Percentiles rank a stretch among this genome's conserved stretches.
These are phyloP conservation scores for Sericinus montela DNA, from an alignment of 2,888 invertebrate species.

Conservation along the genomic window DNA sequence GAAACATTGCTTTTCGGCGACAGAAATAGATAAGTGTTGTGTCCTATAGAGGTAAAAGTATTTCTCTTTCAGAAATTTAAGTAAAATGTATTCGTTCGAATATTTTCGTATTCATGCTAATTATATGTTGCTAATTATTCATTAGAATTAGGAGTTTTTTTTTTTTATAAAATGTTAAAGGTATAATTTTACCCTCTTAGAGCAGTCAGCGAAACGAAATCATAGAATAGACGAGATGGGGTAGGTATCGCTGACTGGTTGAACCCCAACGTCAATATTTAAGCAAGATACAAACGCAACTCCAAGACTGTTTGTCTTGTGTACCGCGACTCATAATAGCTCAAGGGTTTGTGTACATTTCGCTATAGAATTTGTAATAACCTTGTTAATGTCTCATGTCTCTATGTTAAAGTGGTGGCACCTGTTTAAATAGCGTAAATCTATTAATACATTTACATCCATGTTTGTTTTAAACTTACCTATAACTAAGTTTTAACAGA, in stretches of 20 bases:
- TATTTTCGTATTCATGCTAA: too few species aligned
- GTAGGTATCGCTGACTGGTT: conserved; percentile 22
- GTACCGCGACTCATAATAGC: conserved; percentile 62
- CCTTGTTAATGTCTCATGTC: conserved; percentile 54
- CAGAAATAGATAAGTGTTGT: too few species aligned
- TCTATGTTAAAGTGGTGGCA: conserved; percentile 19
- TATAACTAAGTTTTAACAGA: too few species aligned
- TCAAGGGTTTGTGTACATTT: conserved; percentile 61
- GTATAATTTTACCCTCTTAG: too few species aligned
- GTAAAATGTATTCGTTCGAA: too few species aligned
- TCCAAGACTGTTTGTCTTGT: conserved; percentile 60
- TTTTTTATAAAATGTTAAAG: too few species aligned
- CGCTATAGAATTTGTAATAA: conserved; percentile 59
- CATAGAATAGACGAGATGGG: neutral
- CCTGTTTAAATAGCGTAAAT: conserved; percentile 13
- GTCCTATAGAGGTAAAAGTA: too few species aligned
- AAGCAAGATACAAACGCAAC: conserved; percentile 47
- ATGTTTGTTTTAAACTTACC: too few species aligned
- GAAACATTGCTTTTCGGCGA: too few species aligned
- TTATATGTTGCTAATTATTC: too few species aligned
- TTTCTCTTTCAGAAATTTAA: too few species aligned
- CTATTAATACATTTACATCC: neutral
- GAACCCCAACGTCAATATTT: conserved; percentile 61
- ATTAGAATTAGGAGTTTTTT: too few species aligned
- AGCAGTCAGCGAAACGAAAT: neutral